Evolutionary conservation across 1,140 invertebrate genomes (phyloP), one percentile per base, ranked within the genome.

Genomic region (Cherax quadricarinatus): DNA sequence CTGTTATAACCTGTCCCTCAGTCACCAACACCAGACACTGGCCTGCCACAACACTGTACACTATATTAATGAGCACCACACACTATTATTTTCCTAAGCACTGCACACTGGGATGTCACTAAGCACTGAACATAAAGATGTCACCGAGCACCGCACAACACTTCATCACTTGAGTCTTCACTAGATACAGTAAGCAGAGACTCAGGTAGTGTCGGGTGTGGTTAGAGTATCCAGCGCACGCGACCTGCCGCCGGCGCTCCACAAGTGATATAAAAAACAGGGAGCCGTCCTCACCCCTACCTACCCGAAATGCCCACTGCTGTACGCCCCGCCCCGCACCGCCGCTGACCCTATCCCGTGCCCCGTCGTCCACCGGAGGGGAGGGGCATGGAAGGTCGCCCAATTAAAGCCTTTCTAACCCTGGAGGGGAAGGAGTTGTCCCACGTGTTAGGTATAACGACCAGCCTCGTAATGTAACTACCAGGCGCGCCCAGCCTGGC

Each of bases 201-300:
- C 16, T 12, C 9, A 57, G 12, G 53, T 57, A 57, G 53, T 14
- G 53, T 4, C 48, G 51, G 79, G 41, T 7, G 79, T 6, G 30
- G 48, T 1, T 80, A 51, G 79, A 18, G 6, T 9, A 6, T 51
- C 14, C 79, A 81, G 12, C 53, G 83, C 89, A 91, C 89, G 84
- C 84, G 84, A 80, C 84, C 57, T 51, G 48, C 73, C 16, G 62
- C 78, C 73, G 53, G 66, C 84, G 57, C 49, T 91, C n/a, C 57
- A 86, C 81, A 30, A 89, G 48, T 89, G 79, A 89, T 82, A 89
- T 89, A 91, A 91, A 91, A 91, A 91, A 91, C 62, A 80, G 89
- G 89, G 89, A 78, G 75, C 86, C 60, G 62, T 66, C 57, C 57
- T 60, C 57, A 60, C 57, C 57, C 57, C 57, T 60, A 18, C 12